These are phyloP conservation scores for Drosophila carrolli DNA, from an alignment of 1,140 invertebrate genomes.

Conservation along the genomic window DNA sequence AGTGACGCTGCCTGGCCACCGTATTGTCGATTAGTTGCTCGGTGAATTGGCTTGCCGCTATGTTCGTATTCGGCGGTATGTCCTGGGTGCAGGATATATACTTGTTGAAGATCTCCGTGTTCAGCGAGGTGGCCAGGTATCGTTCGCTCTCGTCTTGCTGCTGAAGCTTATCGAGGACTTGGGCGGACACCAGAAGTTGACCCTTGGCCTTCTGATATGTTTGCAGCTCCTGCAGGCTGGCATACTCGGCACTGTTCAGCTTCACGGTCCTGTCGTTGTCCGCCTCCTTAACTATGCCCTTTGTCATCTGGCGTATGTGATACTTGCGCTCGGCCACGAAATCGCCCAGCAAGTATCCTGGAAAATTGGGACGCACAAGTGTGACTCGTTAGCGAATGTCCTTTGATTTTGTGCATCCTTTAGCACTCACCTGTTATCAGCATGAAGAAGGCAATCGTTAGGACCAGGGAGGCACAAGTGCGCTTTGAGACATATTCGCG, in stretches of 20 bases:
- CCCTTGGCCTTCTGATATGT: constrained; percentile 75
- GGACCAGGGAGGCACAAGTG: constrained; percentile 77
- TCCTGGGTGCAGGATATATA: constrained; percentile 83
- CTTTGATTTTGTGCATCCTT: constrained; percentile 5
- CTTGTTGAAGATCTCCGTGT: constrained; percentile 80
- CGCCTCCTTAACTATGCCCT: constrained; percentile 51
- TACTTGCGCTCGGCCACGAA: constrained; percentile 82
- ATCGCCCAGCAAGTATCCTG: constrained; percentile 82
- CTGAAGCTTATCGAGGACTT: constrained; percentile 68
- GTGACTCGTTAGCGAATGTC: constrained; percentile 52
- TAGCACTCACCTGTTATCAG: constrained; percentile 76
- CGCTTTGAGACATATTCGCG: constrained; percentile 82
- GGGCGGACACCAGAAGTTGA: constrained; percentile 63
- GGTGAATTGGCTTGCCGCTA: constrained; percentile 76
- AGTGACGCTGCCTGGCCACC: constrained; percentile 73
- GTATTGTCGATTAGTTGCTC: constrained; percentile 80
- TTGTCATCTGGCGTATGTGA: constrained; percentile 76
- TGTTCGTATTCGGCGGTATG: constrained; percentile 76
- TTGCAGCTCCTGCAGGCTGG: constrained; percentile 69
- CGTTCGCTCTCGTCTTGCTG: constrained; percentile 71
- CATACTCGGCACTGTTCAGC: constrained; percentile 69
- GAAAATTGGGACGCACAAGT: constrained; percentile 35
- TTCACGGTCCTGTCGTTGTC: constrained; percentile 50
- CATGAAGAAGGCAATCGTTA: constrained; percentile 83
- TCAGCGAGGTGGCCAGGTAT: constrained; percentile 76